A percentile compares a stretch with the other conserved stretches of the same genome.
These are phyloP conservation scores for Nomada hirtipes DNA, from an alignment of 2,888 invertebrate genomes.

Conservation along the genomic window DNA sequence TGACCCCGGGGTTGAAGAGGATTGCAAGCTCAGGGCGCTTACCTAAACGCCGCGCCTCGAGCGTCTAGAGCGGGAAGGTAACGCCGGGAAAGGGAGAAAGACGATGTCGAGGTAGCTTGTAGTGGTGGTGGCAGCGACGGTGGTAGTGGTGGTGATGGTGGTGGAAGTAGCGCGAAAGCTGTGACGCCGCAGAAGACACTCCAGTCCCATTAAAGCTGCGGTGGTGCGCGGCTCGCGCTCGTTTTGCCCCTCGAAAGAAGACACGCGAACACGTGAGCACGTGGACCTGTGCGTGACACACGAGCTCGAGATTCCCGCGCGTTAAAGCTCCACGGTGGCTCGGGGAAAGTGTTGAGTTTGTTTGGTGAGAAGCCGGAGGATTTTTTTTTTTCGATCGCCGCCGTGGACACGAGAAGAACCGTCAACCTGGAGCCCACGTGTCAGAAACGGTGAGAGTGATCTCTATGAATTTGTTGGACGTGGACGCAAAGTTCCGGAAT, in stretches of 20 bases:
- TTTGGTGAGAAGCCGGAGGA: conserved; percentile 19
- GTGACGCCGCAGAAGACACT: conserved; percentile 58
- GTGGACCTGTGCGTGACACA: conserved; percentile 66
- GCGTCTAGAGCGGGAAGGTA: conserved; percentile 30
- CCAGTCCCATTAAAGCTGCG: conserved; percentile 79
- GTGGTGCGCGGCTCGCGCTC: conserved; percentile 77
- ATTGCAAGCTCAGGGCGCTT: conserved; percentile 66
- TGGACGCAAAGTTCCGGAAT: not conserved
- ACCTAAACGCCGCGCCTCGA: conserved; percentile 61
- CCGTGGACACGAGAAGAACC: conserved; percentile 78
- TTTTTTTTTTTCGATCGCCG: conserved; percentile 21
- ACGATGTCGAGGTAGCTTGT: conserved; percentile 20
- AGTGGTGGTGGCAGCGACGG: conserved; percentile 9
- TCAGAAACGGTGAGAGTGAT: conserved; percentile 81
- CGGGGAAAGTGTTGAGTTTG: conserved; percentile 42
- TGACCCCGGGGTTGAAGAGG: conserved; percentile 57
- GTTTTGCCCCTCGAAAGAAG: conserved; percentile 60
- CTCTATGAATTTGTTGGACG: not conserved
- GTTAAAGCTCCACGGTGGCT: conserved; percentile 43
- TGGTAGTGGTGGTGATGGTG: conserved; percentile 31
- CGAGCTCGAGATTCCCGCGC: conserved; percentile 39
- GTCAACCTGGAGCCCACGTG: conserved; percentile 84
- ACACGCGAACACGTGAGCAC: conserved; percentile 75
- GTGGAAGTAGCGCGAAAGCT: conserved; percentile 61
- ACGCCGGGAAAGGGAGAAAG: conserved; percentile 28